Evolutionary conservation across 2,888 invertebrate species (phyloP), one percentile per base, ranked within the genome.

Genomic region (Drosophila niveifrons): DNA sequence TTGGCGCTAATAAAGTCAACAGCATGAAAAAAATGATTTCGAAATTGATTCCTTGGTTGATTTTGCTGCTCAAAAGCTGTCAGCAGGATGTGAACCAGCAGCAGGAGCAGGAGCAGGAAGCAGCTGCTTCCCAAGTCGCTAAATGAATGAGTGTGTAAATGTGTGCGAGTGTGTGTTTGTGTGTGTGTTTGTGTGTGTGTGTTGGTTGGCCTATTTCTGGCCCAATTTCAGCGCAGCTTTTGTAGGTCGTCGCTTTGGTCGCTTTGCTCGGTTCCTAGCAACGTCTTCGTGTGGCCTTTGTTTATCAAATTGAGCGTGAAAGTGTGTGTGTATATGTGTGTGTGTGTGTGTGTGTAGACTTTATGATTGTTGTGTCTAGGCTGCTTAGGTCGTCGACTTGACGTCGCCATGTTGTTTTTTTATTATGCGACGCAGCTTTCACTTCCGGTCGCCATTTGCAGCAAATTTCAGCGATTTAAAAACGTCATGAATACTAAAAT

Each of bases 1-100:
- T 79, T 74, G 73, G 63, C 67, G 78, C 77, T 86, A 78, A 86
- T 82, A 82, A 86, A 88, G 83, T 72, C 59, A 46, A 58, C 59
- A 51, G 28, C 48, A 53, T 55, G 47, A 52, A 52, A 69, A 75
- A 73, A 82, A 66, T 66, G 80, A 76, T 76, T 77, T 78, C 43
- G 11, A 72, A 63, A 78, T 74, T 70, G 70, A 78, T 75, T 78
- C 62, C 15, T 17, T 31, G 13, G 9, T 18, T 44, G 18, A 31
- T 52, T 52, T 28, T 36, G 57, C 23, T 68, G 78, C 59, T 76
- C 78, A 76, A 74, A 66, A 76, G 55, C 59, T 76, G 76, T 76
- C 76, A 76, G 78, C 55, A 58, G 55, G 75, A 65, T 55, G 59
- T 56, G 50, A 18, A 36, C 36, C 23, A 23, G 23, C 6, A 23